Evolutionary conservation across 2,797 vertebrate species (phyloP).

Genomic region (Kryptopterus vitreolus): DNA sequence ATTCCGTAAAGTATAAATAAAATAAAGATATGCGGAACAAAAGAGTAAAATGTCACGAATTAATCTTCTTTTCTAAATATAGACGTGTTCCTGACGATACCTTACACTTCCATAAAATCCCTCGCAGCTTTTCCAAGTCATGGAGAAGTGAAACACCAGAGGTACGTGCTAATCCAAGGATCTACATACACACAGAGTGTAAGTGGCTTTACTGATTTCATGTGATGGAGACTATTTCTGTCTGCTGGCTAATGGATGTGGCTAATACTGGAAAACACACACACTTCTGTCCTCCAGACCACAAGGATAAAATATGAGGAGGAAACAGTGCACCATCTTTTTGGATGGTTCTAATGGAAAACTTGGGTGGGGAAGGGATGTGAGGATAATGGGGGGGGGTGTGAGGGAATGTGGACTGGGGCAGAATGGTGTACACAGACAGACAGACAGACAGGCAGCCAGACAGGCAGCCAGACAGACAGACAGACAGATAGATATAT

Average conservation of each 20-base stretch:
- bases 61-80: too few relatives aligned
- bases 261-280: conserved; percentile 28
- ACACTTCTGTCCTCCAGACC: not conserved
- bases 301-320: conserved; percentile 32
- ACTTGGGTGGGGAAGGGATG: not conserved
- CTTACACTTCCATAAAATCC: not conserved
- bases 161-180: conserved; percentile 46
- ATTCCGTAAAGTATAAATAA: not conserved
- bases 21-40: not conserved
- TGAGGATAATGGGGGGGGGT: not conserved
- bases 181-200: conserved; percentile 32
- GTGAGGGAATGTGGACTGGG: not conserved
- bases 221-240: conserved; percentile 53
- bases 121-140: conserved; percentile 7
- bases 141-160: conserved; percentile 13
- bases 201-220: conserved; percentile 71
- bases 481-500: not conserved
- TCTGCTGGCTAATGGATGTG: not conserved
- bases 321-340: conserved; percentile 15
- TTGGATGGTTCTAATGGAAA: not conserved
- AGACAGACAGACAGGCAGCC: not conserved
- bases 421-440: not conserved
- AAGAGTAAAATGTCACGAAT: too few relatives aligned
- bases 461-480: not conserved
- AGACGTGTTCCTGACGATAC: not conserved